Evolutionary conservation across 2,113 vertebrate species (phyloP), one percentile per base, ranked within the genome.

Genomic region (Mesembrinibis cayennensis): DNA sequence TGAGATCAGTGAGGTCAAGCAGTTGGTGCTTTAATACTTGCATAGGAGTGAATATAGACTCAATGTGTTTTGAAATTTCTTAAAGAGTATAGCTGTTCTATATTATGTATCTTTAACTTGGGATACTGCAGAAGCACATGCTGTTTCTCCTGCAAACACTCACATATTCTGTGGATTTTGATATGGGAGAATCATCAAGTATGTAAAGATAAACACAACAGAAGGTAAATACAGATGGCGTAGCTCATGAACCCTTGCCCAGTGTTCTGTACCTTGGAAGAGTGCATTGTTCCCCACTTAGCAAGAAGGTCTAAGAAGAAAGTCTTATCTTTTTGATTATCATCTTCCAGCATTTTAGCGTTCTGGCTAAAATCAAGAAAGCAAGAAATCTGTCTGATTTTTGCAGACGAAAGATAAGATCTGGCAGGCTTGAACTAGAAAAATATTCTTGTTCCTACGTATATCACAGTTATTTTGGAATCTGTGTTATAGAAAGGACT

Each of bases 381-480:
- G 70, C 38, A 76, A 87, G 65, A 85, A 76, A 93, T 90, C 82
- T 87, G 61, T 52, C 83, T 84, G 77, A 44, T 72, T 93, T 91
- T 87, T 95, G 53, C 82, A 93, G 84, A 87, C 21, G 44, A 90
- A 91, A 90, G 83, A 90, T 82, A 92, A 82, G 86, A 96, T 89
- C 87, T 97, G 91, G 56, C 91, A 96, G 71, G 85, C 84, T 93
- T 91, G 61, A 93, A 82, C 62, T 49, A 59, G 89, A 92, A 93
- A 90, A 90, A 52, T 65, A 90, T 90, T 92, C 92, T 70, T 82
- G 74, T 93, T 95, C 95, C 84, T 92, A 67, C 89, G 74, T 97
- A 76, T 38, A 96, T 89, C 86, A 86, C 55, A 74, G 72, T 89
- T 97, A 97, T 96, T 95, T 96, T 93, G 72, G 76, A 92, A 44